A percentile compares a stretch with the other conserved stretches of the same genome.
Conservation (phyloP, 2,797 vertebrate species). For the Melanitta fusca region DNA sequence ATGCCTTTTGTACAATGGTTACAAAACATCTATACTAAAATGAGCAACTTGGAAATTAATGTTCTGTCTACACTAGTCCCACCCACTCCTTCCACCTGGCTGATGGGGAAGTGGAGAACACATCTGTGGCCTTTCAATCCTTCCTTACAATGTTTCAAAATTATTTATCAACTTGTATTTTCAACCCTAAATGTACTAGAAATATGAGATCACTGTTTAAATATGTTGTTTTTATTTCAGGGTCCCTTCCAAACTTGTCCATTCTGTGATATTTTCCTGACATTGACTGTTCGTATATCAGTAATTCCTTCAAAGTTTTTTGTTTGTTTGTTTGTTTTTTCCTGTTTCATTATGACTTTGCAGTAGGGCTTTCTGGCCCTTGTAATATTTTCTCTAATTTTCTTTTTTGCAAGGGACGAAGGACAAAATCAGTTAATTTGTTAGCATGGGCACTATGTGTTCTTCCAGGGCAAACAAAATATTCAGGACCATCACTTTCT, state of each 20-base stretch:
- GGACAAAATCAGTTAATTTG: neutral
- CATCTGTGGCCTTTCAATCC: neutral
- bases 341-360: neutral
- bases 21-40: conserved; percentile 30
- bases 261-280: neutral
- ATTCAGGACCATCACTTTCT: neutral
- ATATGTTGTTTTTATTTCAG: neutral
- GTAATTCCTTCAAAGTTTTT: neutral
- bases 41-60: conserved; percentile 32
- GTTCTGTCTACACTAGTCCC: neutral
- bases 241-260: neutral
- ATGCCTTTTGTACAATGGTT: neutral
- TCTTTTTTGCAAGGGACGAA: neutral
- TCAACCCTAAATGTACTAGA: accelerated
- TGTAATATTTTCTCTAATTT: neutral
- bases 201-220: neutral
- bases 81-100: neutral
- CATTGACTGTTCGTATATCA: neutral
- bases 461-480: neutral
- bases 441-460: neutral
- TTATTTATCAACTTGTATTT: neutral
- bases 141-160: neutral
- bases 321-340: neutral
- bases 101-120: neutral
- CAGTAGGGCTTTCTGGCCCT: neutral